Base-by-base conservation (phyloP, 1,140 invertebrate species). In the Aphis craccivora region DNA sequence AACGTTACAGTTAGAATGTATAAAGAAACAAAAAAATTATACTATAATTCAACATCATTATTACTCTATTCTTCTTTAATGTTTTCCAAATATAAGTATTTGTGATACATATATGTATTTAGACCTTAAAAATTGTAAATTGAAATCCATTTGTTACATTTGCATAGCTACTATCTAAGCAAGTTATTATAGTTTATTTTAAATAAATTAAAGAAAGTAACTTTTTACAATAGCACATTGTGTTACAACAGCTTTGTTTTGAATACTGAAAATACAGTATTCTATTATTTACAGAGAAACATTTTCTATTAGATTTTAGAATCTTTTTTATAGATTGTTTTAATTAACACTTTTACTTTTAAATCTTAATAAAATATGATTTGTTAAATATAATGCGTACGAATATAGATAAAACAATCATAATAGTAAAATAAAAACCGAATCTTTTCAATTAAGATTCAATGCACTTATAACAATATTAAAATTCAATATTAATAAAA, bases 291-390 rank as follows among this genome's bases (percentile, higher is more conserved):
- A 7, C 43, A 30, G 45, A 20, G 45, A 51, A 88, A 18, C 11
- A 88, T 88, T 88, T 88, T 88, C 86, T 88, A 51, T 88, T 88
- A 48, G 45, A 51, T n/a, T 51, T 51, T 88, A 25, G 14, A 18
- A n/a, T 6, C 60, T 51, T 51, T 88, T 51, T 45, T n/a, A 35
- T 88, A 35, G 86, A 30, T 48, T 35, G 43, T 22, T 4, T n/a
- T 67, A 90, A 90, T 67, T 90, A 90, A 90, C 25, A 90, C 35
- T 90, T 90, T 90, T 90, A 90, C 53, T 90, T 90, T 90, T 90
- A 67, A 90, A 60, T 90, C 14, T 40, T 60, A 60, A 90, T 90
- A 67, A 90, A 67, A 9, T 60, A 37, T 43, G 53, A 90, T 90
- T 90, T 90, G 40, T 25, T 60, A 88, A 88, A 51, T 88, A 48